Evolutionary conservation across 2,888 invertebrate genomes (phyloP), one percentile per base, ranked within the genome.

Genomic region (Ferrisia virgata): DNA sequence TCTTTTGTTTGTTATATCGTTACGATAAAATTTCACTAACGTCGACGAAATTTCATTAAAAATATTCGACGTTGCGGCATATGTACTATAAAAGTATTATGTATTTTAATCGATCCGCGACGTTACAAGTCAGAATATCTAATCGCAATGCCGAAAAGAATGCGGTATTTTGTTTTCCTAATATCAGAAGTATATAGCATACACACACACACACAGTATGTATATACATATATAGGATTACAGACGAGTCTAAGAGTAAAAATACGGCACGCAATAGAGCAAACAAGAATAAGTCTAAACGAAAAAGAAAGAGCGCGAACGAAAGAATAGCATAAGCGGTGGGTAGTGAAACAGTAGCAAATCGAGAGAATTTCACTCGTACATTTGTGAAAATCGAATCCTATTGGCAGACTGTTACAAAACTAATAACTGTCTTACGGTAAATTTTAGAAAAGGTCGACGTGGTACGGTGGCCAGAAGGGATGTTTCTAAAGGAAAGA

Each of bases 401-500:
- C 58, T 64, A 64, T 64, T 64, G 58, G 58, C 58, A 64, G 58
- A 64, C 58, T 64, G 58, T 64, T 64, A 64, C 58, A 64, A 64
- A 64, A 64, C 58, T 64, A 64, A 64, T 64, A 64, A 64, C 58
- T 64, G 58, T 64, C 58, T 64, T 64, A 64, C 58, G 28, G 58
- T 64, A 64, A 64, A 64, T 64, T 64, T 64, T 64, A 25, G 58
- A 64, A 64, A 64, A 64, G 58, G 58, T 64, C 58, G 58, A 28
- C 58, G 8, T 22, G 28, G 58, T 18, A 64, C 11, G 58, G 58
- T 22, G 28, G 58, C 58, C 25, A 64, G 58, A 64, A 25, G 28
- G 25, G 58, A 28, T 22, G 25, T 28, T 47, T 4, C 18, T 47
- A 18, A 47, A 47, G 47, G 47, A 47, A 47, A 18, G 47, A 47